Evolutionary conservation across 2,888 invertebrate genomes (phyloP).

Genomic region (Amphimallon solstitiale): DNA sequence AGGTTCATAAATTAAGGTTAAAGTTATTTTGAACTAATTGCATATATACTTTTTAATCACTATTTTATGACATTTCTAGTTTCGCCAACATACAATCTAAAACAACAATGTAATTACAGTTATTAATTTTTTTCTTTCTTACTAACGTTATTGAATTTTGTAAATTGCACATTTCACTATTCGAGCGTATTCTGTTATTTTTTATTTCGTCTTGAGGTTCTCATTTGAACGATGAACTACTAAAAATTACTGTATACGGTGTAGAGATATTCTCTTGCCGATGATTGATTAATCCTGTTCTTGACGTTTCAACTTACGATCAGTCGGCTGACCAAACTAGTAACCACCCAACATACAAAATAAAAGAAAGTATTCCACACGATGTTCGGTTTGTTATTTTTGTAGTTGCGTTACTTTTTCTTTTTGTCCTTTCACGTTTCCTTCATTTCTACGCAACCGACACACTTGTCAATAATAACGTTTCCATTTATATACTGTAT

Average conservation of each 20-base stretch:
- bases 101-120: neutral
- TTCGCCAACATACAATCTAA: neutral
- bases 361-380: slow-evolving; percentile 18
- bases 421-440: neutral
- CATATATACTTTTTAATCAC: too few relatives aligned
- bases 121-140: slow-evolving; percentile 4
- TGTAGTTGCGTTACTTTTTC: neutral
- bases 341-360: slow-evolving; percentile 17
- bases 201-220: slow-evolving; percentile 12
- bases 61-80: too few relatives aligned
- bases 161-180: slow-evolving; percentile 1
- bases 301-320: slow-evolving; percentile 9
- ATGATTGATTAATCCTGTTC: slow-evolving; percentile 29
- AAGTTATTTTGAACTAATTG: too few relatives aligned
- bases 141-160: too few relatives aligned
- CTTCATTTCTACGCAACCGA: neutral
- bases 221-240: slow-evolving; percentile 13
- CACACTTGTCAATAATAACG: neutral
- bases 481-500: too few relatives aligned
- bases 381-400: slow-evolving; percentile 1
- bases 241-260: slow-evolving; percentile 20
- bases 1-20: too few relatives aligned
- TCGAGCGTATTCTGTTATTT: neutral
- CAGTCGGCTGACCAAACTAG: neutral
- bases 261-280: neutral